Evolutionary conservation across 23 tunicate genomes (phyloP).

Genomic region (Styela plicata): DNA sequence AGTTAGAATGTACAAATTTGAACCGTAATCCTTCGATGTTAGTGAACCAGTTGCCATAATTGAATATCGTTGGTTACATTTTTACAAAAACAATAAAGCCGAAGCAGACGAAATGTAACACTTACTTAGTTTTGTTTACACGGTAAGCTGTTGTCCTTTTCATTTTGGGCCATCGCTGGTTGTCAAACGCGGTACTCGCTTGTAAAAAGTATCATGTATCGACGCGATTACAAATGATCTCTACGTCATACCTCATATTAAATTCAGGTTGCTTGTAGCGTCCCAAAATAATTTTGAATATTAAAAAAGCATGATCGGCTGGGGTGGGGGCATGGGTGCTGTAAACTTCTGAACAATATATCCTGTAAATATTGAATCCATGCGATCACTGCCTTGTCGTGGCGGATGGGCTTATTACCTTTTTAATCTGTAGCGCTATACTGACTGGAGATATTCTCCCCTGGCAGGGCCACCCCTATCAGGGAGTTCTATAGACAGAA

Average conservation of each 20-base stretch:
- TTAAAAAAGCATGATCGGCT: too few species aligned
- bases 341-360: too few species aligned
- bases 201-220: constrained; percentile 17
- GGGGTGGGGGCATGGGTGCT: too few species aligned
- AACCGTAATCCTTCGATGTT: not conserved
- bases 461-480: too few species aligned
- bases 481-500: too few species aligned
- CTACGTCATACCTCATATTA: not conserved
- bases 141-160: not conserved
- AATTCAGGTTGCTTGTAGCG: too few species aligned
- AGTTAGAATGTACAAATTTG: not conserved
- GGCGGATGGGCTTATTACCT: too few species aligned
- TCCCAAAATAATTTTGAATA: too few species aligned
- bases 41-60: not conserved
- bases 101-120: not conserved
- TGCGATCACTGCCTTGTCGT: too few species aligned
- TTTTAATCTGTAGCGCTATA: too few species aligned
- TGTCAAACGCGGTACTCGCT: not conserved
- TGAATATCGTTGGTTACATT: not conserved
- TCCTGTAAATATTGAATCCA: too few species aligned
- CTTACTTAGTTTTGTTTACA: not conserved
- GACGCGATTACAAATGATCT: not conserved
- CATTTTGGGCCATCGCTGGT: not conserved
- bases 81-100: not conserved
- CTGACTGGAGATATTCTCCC: too few species aligned